Evolutionary conservation across 37 sponge, comb jelly and placozoan genomes (phyloP).

Genomic region (Theonella swinhoei): DNA sequence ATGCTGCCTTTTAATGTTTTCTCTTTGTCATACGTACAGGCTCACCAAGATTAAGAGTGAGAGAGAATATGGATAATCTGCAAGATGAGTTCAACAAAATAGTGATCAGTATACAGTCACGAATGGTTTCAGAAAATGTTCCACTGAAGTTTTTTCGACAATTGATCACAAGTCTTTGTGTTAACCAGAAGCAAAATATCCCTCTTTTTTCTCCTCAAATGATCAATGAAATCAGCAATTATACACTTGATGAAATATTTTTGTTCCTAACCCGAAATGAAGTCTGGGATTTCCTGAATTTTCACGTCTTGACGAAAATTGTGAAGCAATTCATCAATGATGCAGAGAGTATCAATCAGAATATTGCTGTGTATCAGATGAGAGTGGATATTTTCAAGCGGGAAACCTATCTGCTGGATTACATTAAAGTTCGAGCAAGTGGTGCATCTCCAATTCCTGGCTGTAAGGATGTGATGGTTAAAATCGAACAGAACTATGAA

Average conservation of each 20-base stretch:
- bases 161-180: background rate
- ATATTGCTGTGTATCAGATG: background rate
- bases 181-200: background rate
- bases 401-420: background rate
- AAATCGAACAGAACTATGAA: background rate
- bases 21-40: no score
- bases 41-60: no score
- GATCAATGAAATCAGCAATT: no score
- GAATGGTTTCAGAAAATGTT: no score
- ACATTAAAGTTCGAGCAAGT: background rate
- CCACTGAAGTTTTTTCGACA: no score
- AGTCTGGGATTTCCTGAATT: slow-evolving; percentile 20
- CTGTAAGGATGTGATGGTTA: background rate
- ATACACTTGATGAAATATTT: no score
- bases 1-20: no score
- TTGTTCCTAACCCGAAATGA: no score
- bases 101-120: no score
- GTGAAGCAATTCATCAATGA: background rate
- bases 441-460: background rate
- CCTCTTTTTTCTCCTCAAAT: background rate
- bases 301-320: background rate
- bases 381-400: background rate
- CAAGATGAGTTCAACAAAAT: no score
- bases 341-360: background rate
- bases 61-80: no score